phyloP scores from a whole-genome alignment of 2,113 vertebrate species.

The Brachionichthys hirsutus region DNA sequence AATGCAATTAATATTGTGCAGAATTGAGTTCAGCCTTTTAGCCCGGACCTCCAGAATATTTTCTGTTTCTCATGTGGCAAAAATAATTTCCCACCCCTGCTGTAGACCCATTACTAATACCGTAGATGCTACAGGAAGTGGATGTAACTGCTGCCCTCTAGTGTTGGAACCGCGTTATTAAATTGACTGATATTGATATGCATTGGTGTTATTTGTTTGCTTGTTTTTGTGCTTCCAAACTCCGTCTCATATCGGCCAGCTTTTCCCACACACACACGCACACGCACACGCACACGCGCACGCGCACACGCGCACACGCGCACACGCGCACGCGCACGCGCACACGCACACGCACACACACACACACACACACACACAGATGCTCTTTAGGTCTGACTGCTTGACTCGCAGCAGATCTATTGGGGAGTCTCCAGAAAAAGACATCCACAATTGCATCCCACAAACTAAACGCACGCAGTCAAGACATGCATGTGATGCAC shows the following conservation, averaged over 20 bases:
- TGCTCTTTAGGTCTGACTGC: constrained; percentile 49
- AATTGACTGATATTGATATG: background rate
- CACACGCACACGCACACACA: constrained; percentile 2
- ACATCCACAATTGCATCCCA: background rate
- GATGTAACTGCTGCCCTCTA: background rate
- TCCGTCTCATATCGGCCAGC: background rate
- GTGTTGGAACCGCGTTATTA: background rate
- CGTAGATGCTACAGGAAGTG: background rate
- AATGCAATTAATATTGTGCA: too few relatives aligned
- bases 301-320: constrained; percentile 1
- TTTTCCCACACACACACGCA: constrained; percentile 5
- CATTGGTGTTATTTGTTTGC: background rate
- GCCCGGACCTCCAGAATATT: too few relatives aligned
- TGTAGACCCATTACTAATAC: too few relatives aligned
- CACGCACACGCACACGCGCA: background rate
- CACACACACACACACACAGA: constrained; percentile 2
- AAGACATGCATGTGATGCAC: constrained; percentile 17
- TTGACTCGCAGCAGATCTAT: constrained; percentile 43
- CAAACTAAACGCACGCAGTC: background rate
- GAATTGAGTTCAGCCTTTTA: too few relatives aligned
- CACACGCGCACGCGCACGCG: constrained; percentile 28
- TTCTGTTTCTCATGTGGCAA: too few relatives aligned
- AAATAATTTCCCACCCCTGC: too few relatives aligned
- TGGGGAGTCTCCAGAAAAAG: constrained; percentile 52
- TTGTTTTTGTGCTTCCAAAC: background rate